Conservation (phyloP, 2,888 invertebrate genomes). For the Volucella inflata region DNA sequence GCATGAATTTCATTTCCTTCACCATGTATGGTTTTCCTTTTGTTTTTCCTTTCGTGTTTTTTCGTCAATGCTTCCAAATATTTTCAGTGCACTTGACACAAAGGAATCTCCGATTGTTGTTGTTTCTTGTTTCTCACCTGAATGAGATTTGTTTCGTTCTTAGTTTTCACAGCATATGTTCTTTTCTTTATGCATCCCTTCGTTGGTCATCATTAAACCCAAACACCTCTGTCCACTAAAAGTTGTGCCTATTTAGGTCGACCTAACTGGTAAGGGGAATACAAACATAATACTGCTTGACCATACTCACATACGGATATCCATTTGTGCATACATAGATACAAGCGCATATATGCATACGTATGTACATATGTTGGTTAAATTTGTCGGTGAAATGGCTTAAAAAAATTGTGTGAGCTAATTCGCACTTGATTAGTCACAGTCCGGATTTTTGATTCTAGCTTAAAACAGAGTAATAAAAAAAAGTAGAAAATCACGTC, state of each 20-base stretch:
- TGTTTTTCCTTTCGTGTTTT: not conserved
- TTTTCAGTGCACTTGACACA: constrained; percentile 68
- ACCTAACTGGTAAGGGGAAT: constrained; percentile 3
- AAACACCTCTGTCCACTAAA: not conserved
- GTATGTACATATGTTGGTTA: not conserved
- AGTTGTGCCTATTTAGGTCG: constrained; percentile 22
- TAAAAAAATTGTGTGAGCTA: constrained; percentile 5
- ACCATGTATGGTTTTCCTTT: not conserved
- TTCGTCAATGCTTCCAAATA: constrained; percentile 27
- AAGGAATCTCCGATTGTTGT: constrained; percentile 57
- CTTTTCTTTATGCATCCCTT: constrained; percentile 24
- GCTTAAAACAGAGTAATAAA: not conserved
- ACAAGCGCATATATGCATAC: not conserved
- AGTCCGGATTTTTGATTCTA: constrained; percentile 3
- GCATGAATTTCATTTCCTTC: not conserved
- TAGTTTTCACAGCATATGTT: constrained; percentile 19
- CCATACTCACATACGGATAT: too few relatives aligned
- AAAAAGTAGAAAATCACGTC: not conserved
- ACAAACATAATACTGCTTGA: too few relatives aligned
- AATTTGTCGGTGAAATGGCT: constrained; percentile 2
- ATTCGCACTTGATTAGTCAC: constrained; percentile 28
- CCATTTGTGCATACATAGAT: too few relatives aligned
- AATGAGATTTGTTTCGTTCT: constrained; percentile 6
- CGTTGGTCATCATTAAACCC: constrained; percentile 3
- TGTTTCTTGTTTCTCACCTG: constrained; percentile 36